A percentile compares a stretch with the other conserved stretches of the same genome.
Evolutionary conservation across 2,888 invertebrate genomes (phyloP).

Genomic region (Polietes domitor): DNA sequence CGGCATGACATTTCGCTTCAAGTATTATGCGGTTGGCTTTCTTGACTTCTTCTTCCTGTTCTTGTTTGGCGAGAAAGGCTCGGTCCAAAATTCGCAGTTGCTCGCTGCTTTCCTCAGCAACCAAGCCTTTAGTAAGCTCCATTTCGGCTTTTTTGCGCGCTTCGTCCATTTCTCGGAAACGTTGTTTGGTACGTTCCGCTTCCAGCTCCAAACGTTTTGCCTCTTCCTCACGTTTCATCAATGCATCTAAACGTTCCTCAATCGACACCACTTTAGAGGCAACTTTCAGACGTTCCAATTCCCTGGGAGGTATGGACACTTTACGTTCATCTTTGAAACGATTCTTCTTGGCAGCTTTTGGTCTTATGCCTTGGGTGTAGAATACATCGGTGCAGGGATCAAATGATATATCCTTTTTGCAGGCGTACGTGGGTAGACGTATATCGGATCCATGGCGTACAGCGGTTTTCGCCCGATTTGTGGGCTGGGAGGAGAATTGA

Average conservation of each 20-base stretch:
- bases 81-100: conserved; percentile 83
- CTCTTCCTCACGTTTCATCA: conserved; percentile 80
- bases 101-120: conserved; percentile 79
- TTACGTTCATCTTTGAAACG: conserved; percentile 68
- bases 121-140: conserved; percentile 75
- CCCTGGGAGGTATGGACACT: conserved; percentile 80
- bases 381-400: conserved; percentile 68
- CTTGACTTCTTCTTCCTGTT: conserved; percentile 84
- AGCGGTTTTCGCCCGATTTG: conserved; percentile 68
- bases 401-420: conserved; percentile 44
- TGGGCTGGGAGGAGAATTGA: conserved; percentile 69
- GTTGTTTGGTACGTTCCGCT: conserved; percentile 83
- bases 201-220: conserved; percentile 82
- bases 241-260: conserved; percentile 81
- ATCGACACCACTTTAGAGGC: conserved; percentile 83
- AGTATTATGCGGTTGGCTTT: conserved; percentile 89
- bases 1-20: conserved; percentile 92
- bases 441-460: conserved; percentile 15
- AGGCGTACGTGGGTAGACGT: conserved; percentile 3
- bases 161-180: conserved; percentile 81
- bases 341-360: conserved; percentile 67
- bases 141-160: conserved; percentile 69
- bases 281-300: conserved; percentile 83
- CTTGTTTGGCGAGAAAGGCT: conserved; percentile 79
- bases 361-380: conserved; percentile 69